Evolutionary conservation across 2,113 vertebrate species (phyloP).

Genomic region (Hiodon alosoides): DNA sequence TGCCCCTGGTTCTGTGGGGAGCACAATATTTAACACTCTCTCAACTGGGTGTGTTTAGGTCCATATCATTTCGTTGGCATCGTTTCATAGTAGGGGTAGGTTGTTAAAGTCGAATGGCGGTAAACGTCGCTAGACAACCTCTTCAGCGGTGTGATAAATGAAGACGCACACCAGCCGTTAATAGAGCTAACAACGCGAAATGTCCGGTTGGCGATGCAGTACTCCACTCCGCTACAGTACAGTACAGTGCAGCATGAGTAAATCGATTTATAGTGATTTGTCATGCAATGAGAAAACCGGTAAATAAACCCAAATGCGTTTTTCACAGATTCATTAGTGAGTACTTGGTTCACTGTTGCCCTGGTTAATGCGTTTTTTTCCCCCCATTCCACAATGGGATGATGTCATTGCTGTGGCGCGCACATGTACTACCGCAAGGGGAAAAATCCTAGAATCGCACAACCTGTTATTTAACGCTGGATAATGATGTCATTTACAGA

Average conservation of each 20-base stretch:
- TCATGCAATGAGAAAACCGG: neutral
- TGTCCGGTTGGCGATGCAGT: constrained; percentile 9
- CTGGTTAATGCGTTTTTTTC: constrained; percentile 39
- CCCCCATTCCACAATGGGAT: constrained; percentile 41
- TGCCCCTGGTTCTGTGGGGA: constrained; percentile 6
- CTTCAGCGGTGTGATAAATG: neutral
- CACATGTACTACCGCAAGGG: constrained; percentile 49
- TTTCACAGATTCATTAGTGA: neutral
- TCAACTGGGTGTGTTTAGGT: constrained; percentile 1
- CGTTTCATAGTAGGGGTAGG: neutral
- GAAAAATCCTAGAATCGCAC: constrained; percentile 50
- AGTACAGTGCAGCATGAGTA: neutral
- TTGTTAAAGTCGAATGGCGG: neutral
- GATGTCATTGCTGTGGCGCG: constrained; percentile 64
- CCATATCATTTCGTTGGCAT: neutral
- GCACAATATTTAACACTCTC: neutral
- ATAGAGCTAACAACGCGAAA: neutral
- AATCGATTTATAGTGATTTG: neutral
- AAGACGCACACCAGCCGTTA: too few species aligned
- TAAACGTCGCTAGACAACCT: neutral
- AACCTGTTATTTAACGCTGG: constrained; percentile 59
- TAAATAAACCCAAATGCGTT: constrained; percentile 13
- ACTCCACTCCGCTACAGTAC: neutral
- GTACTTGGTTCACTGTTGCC: constrained; percentile 22
- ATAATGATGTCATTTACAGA: constrained; percentile 40